Percentiles rank a stretch among this genome's conserved stretches.
Conservation (phyloP, 2,888 invertebrate genomes). For the Netelia melanura region DNA sequence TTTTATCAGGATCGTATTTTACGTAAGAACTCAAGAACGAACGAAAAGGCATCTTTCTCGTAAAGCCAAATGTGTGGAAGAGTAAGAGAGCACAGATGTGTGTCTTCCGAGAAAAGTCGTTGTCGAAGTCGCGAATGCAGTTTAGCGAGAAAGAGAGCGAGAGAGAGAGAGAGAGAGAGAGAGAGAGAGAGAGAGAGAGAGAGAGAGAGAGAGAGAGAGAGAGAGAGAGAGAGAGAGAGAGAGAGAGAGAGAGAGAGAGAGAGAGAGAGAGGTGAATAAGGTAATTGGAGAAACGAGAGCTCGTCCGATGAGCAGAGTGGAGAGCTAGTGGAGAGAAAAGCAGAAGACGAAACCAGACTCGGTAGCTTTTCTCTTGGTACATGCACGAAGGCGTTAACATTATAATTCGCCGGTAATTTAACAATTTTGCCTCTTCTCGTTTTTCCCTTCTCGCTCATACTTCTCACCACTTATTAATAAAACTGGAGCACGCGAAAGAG, state of each 20-base stretch:
- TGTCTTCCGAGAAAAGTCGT: slow-evolving; percentile 65
- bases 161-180: slow-evolving; percentile 23
- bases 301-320: slow-evolving; percentile 51
- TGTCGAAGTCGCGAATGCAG: slow-evolving; percentile 56
- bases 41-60: slow-evolving; percentile 21
- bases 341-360: slow-evolving; percentile 26
- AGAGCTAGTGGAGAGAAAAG: slow-evolving; percentile 52
- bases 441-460: not conserved
- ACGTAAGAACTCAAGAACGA: slow-evolving; percentile 12
- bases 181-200: not conserved
- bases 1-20: slow-evolving; percentile 14
- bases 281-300: slow-evolving; percentile 64
- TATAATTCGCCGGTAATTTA: slow-evolving; percentile 51
- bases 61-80: slow-evolving; percentile 35
- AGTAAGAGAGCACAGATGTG: slow-evolving; percentile 47
- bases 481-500: slow-evolving; percentile 43
- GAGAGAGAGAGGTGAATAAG: slow-evolving; percentile 15
- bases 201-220: slow-evolving; percentile 4
- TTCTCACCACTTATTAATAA: slow-evolving; percentile 23
- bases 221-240: slow-evolving; percentile 21
- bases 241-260: no score
- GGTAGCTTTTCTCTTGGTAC: slow-evolving; percentile 51
- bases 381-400: slow-evolving; percentile 28
- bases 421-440: slow-evolving; percentile 29
- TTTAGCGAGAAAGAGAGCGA: slow-evolving; percentile 25